These are phyloP conservation scores for Drosophila falleni DNA, from an alignment of 2,888 invertebrate genomes.

Conservation along the genomic window DNA sequence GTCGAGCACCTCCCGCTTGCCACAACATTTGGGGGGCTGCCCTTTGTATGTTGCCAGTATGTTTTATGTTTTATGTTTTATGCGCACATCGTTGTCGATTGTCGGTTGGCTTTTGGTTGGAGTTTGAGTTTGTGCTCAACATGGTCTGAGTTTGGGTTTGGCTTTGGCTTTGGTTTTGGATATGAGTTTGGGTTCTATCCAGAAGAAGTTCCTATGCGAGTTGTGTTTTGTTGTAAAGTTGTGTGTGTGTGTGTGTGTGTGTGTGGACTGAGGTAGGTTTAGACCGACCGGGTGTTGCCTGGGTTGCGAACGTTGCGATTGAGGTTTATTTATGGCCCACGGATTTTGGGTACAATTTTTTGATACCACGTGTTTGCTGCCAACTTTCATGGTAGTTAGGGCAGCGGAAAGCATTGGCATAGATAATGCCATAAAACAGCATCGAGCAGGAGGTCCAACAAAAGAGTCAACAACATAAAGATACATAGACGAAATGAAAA, in stretches of 20 bases:
- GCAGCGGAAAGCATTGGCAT: slow-evolving; percentile 69
- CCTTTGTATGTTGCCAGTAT: slow-evolving; percentile 47
- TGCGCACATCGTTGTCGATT: slow-evolving; percentile 36
- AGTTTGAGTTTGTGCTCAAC: slow-evolving; percentile 5
- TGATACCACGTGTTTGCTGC: slow-evolving; percentile 72
- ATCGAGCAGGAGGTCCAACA: neutral
- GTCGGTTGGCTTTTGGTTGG: slow-evolving; percentile 18
- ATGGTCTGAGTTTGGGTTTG: slow-evolving; percentile 2
- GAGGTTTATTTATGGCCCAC: slow-evolving; percentile 81
- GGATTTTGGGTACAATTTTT: slow-evolving; percentile 70
- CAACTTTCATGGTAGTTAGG: slow-evolving; percentile 45
- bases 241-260: slow-evolving; percentile 27
- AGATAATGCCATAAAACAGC: slow-evolving; percentile 58
- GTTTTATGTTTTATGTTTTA: slow-evolving; percentile 52
- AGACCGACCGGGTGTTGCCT: slow-evolving; percentile 39
- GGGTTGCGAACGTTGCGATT: slow-evolving; percentile 60
- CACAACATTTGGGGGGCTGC: slow-evolving; percentile 26
- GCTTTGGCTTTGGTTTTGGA: slow-evolving; percentile 2
- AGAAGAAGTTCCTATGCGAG: slow-evolving; percentile 6
- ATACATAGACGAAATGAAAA: neutral
- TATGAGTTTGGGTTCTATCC: slow-evolving; percentile 19
- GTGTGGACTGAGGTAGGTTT: slow-evolving; percentile 27
- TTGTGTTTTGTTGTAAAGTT: neutral
- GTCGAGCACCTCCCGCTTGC: slow-evolving; percentile 36
- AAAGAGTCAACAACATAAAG: slow-evolving; percentile 25